A percentile compares a stretch with the other conserved stretches of the same genome.
Evolutionary conservation across 2,888 invertebrate genomes (phyloP).

Genomic region (Atethmia centrago): DNA sequence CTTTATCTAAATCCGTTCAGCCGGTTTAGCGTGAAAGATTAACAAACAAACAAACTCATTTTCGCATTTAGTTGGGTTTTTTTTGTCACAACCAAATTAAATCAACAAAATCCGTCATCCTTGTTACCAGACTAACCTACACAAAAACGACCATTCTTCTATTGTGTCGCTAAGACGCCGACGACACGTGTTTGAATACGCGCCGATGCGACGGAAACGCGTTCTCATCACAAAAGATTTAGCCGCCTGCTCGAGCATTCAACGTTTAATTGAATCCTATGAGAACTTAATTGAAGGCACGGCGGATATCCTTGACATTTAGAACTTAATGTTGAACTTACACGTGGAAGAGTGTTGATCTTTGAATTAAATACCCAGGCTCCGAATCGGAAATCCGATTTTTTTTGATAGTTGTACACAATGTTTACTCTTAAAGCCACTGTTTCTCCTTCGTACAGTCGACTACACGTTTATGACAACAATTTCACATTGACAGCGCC

Average conservation of each 20-base stretch:
- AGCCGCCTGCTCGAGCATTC: conserved; percentile 45
- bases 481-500: not conserved
- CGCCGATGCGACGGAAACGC: conserved; percentile 1
- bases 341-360: conserved; percentile 16
- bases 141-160: conserved; percentile 19
- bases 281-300: conserved; percentile 48
- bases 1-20: no score
- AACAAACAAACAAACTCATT: no score
- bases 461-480: not conserved
- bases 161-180: conserved; percentile 10
- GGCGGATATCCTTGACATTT: conserved; percentile 43
- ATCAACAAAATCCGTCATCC: not conserved
- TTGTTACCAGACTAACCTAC: not conserved
- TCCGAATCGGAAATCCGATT: no score
- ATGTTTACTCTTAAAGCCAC: not conserved
- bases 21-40: no score
- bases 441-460: not conserved
- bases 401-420: not conserved
- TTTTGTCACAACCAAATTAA: not conserved
- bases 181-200: conserved; percentile 35
- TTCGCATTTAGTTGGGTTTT: no score
- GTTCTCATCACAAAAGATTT: conserved; percentile 52
- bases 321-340: conserved; percentile 32
- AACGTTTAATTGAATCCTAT: conserved; percentile 61
- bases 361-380: no score